A percentile compares a stretch with the other conserved stretches of the same genome.
Evolutionary conservation across 2,113 vertebrate genomes (phyloP).

Genomic region (Psophia crepitans): DNA sequence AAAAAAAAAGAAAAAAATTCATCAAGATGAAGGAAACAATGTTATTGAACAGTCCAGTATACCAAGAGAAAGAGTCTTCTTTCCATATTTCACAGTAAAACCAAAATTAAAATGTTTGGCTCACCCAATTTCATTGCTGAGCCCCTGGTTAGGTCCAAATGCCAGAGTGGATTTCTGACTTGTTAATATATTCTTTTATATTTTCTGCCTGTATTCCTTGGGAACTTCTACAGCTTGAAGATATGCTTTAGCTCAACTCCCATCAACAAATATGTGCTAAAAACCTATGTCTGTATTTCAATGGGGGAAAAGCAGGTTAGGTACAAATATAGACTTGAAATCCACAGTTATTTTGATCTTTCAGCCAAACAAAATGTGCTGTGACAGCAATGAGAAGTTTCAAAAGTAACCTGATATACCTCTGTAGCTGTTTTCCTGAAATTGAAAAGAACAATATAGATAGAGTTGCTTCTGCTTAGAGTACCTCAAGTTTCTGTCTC

Average conservation of each 20-base stretch:
- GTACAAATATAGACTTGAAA: neutral
- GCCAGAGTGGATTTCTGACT: neutral
- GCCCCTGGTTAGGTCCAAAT: neutral
- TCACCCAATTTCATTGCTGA: neutral
- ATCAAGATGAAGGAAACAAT: neutral
- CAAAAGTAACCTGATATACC: neutral
- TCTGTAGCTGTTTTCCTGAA: neutral
- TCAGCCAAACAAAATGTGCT: neutral
- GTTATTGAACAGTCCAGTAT: neutral
- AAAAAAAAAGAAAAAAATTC: neutral
- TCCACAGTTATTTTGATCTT: neutral
- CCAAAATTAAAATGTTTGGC: neutral
- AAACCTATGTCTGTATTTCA: neutral
- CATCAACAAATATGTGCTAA: neutral
- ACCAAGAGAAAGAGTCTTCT: neutral
- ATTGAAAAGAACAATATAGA: neutral
- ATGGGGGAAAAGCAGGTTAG: rapidly evolving
- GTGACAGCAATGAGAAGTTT: neutral
- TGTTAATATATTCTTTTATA: neutral
- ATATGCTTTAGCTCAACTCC: neutral
- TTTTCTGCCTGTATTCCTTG: neutral
- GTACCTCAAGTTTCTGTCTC: neutral
- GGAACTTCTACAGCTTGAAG: neutral
- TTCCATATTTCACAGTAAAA: neutral
- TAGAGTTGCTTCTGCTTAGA: neutral